Evolutionary conservation across 2,888 invertebrate genomes (phyloP).

Genomic region (Luperina testacea): DNA sequence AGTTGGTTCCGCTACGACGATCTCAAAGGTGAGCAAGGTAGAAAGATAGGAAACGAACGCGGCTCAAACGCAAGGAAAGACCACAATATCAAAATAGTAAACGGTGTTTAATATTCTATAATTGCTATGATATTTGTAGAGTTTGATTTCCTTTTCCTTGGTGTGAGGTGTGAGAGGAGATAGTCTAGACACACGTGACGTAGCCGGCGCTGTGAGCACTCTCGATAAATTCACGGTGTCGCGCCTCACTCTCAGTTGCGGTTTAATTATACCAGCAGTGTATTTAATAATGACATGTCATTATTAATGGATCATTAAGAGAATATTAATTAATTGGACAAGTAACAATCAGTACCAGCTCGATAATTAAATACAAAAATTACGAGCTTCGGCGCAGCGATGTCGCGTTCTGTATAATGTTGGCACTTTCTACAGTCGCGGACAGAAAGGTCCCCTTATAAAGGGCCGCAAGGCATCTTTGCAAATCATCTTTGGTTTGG

Average conservation of each 20-base stretch:
- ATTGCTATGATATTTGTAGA: slow-evolving; percentile 26
- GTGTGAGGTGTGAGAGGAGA: slow-evolving; percentile 27
- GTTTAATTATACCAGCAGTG: slow-evolving; percentile 41
- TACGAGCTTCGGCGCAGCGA: slow-evolving; percentile 20
- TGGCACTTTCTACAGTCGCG: slow-evolving; percentile 42
- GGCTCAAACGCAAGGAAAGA: slow-evolving; percentile 27
- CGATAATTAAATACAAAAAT: slow-evolving; percentile 49
- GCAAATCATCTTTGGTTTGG: not conserved
- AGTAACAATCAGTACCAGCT: slow-evolving; percentile 35
- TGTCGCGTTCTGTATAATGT: slow-evolving; percentile 26
- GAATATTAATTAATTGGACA: slow-evolving; percentile 43
- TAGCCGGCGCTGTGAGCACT: slow-evolving; percentile 18
- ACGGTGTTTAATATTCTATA: slow-evolving; percentile 23
- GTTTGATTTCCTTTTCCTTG: slow-evolving; percentile 27
- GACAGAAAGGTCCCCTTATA: slow-evolving; percentile 16
- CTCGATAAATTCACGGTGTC: slow-evolving; percentile 17
- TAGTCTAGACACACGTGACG: slow-evolving; percentile 24
- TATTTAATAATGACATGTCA: slow-evolving; percentile 50
- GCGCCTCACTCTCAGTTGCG: slow-evolving; percentile 24
- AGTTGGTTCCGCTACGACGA: slow-evolving; percentile 66
- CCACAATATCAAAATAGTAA: slow-evolving; percentile 16
- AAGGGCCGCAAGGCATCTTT: slow-evolving; percentile 20
- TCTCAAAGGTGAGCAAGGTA: slow-evolving; percentile 61
- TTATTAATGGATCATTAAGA: slow-evolving; percentile 44
- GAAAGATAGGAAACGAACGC: slow-evolving; percentile 56